Evolutionary conservation across 2,888 invertebrate genomes (phyloP), one percentile per base, ranked within the genome.

Genomic region (Tubulanus polymorphus): DNA sequence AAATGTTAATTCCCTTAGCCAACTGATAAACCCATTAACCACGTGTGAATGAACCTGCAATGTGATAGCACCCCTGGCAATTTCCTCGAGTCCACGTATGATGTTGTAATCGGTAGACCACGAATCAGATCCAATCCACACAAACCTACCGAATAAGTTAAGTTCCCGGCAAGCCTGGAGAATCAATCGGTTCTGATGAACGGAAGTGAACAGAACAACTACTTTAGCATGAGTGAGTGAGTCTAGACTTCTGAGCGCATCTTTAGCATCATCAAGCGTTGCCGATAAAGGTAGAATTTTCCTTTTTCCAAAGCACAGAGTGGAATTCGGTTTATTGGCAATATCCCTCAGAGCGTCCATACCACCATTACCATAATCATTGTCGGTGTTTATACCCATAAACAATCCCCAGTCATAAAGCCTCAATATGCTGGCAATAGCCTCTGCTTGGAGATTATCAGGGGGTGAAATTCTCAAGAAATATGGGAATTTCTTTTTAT

Each of bases 371-470:
- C 75, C 74, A 47, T 70, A 70, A 0, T 68, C 64, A n/a, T 71
- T 67, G 28, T 73, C 71, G 2, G 73, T 69, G 65, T 76, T 71
- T 10, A 79, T 67, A 1, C 73, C 65, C 12, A 72, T 68, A 2
- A 75, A 69, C 57, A 75, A 78, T 50, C 68, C 67, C 78, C 77
- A 79, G 27, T 64, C 63, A 58, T 74, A 70, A n/a, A 57, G 49
- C 18, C 66, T 59, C 26, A 73, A 55, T 23, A 77, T 68, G 45
- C 71, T 62, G 8, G 72, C 62, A 52, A 76, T 64, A 8, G 67
- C 68, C 23, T 63, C 48, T 20, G 73, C 73, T 49, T 74, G 70
- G 2, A 71, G 63, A 55, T 67, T 65, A 50, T 72, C 72, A 15
- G 76, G 74, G 1, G 75, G 76, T 1, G 74, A 71, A 0, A 72